These are phyloP conservation scores for Copidosoma aretas DNA, from an alignment of 2,888 invertebrate species.

Conservation along the genomic window DNA sequence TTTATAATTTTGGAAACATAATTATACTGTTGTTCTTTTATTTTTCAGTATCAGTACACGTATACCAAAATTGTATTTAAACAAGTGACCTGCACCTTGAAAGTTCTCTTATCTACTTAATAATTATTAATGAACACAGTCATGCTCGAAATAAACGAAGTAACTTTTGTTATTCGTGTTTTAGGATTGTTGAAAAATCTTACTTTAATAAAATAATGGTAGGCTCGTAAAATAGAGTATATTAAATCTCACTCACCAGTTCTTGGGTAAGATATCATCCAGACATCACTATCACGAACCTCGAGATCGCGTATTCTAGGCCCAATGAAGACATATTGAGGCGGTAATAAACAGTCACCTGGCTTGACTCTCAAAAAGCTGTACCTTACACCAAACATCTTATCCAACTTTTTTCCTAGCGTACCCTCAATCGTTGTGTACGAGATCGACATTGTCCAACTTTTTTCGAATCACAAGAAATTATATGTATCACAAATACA, in stretches of 20 bases:
- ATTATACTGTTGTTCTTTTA: no score
- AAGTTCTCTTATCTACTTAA: no score
- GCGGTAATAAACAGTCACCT: slow-evolving; percentile 74
- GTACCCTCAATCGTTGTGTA: slow-evolving; percentile 71
- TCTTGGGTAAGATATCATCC: slow-evolving; percentile 87
- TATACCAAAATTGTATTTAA: no score
- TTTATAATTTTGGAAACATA: no score
- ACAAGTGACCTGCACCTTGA: no score
- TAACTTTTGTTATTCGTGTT: no score
- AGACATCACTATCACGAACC: slow-evolving; percentile 78
- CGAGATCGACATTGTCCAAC: slow-evolving; percentile 40
- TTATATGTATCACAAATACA: not conserved
- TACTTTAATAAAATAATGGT: no score
- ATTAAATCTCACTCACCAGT: slow-evolving; percentile 69
- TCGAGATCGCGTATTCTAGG: slow-evolving; percentile 75
- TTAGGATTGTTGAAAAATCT: no score
- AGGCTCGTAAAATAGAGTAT: no score
- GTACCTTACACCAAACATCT: slow-evolving; percentile 73
- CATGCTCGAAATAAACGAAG: no score
- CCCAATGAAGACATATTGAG: slow-evolving; percentile 72
- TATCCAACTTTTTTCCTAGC: slow-evolving; percentile 69
- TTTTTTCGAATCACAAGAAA: not conserved
- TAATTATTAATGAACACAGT: no score
- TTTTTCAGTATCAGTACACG: no score
- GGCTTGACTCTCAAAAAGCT: slow-evolving; percentile 78